Evolutionary conservation across 2,797 vertebrate genomes (phyloP).

Genomic region (Pangasius macronema): DNA sequence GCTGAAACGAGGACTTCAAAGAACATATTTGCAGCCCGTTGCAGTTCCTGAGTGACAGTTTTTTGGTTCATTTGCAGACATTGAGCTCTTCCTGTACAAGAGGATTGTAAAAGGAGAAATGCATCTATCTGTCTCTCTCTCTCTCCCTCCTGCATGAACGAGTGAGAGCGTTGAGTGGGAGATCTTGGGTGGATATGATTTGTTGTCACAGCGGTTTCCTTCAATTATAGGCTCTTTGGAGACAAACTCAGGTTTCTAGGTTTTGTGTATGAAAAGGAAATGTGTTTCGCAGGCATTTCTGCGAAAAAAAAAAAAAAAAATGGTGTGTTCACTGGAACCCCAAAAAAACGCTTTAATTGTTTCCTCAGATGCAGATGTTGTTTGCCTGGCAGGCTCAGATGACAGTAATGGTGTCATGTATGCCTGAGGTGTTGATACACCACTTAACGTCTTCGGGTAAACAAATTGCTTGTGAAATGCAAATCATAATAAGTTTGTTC

Average conservation of each 20-base stretch:
- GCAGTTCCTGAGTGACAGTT: conserved; percentile 93
- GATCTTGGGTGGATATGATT: not conserved
- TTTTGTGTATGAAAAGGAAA: not conserved
- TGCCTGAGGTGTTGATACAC: conserved; percentile 52
- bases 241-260: conserved; percentile 3
- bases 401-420: conserved; percentile 44
- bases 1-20: conserved; percentile 99
- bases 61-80: conserved; percentile 87
- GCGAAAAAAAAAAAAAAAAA: not conserved
- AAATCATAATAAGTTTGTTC: conserved; percentile 53
- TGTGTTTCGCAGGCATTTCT: not conserved
- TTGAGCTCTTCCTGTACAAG: conserved; percentile 88
- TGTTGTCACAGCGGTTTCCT: conserved; percentile 14
- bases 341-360: conserved; percentile 14
- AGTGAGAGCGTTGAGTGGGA: not conserved
- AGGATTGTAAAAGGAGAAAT: conserved; percentile 85
- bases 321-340: not conserved
- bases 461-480: conserved; percentile 55
- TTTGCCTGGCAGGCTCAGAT: conserved; percentile 14
- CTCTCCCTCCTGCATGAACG: conserved; percentile 65
- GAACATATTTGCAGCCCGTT: conserved; percentile 88
- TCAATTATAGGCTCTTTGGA: not conserved
- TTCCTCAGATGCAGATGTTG: conserved; percentile 14
- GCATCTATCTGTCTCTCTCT: conserved; percentile 80
- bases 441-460: conserved; percentile 52